phyloP scores from a whole-genome alignment of 1,140 invertebrate species.

The Zaprionus camerounensis region DNA sequence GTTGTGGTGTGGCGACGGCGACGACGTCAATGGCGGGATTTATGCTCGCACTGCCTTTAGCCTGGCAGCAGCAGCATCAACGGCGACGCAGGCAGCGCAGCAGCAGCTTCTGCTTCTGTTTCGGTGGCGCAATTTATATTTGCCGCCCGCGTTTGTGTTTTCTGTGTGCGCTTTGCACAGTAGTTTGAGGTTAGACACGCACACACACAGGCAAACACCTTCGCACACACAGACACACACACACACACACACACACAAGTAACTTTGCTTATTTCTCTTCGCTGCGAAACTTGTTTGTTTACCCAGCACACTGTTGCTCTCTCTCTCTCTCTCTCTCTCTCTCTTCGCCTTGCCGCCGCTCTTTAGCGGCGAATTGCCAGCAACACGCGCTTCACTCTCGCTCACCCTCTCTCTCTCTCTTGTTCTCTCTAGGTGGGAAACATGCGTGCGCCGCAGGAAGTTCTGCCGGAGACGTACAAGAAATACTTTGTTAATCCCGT shows the following conservation, averaged over 20 bases:
- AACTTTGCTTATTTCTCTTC: slow-evolving; percentile 9
- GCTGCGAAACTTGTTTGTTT: slow-evolving; percentile 68
- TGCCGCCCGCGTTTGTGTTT: slow-evolving; percentile 8
- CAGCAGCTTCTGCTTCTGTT: slow-evolving; percentile 3
- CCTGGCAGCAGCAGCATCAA: not conserved
- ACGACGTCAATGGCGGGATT: slow-evolving; percentile 22
- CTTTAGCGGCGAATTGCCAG: slow-evolving; percentile 58
- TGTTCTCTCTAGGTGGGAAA: slow-evolving; percentile 50
- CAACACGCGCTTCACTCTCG: slow-evolving; percentile 9
- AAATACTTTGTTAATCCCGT: slow-evolving; percentile 94
- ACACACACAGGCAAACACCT: slow-evolving; percentile 11
- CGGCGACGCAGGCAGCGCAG: not conserved
- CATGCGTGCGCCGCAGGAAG: slow-evolving; percentile 60
- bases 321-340: slow-evolving; percentile 39
- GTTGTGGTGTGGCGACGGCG: slow-evolving; percentile 27
- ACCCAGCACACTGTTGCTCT: slow-evolving; percentile 16
- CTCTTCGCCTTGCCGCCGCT: slow-evolving; percentile 60
- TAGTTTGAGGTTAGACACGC: slow-evolving; percentile 54
- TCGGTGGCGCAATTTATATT: slow-evolving; percentile 45
- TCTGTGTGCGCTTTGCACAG: slow-evolving; percentile 24
- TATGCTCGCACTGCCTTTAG: not conserved
- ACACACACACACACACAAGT: slow-evolving; percentile 15
- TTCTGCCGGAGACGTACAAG: slow-evolving; percentile 60
- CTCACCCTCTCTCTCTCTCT: slow-evolving; percentile 1
- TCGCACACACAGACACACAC: slow-evolving; percentile 21